Evolutionary conservation across 2,797 vertebrate species (phyloP).

Genomic region (Peromyscus melanophrys): DNA sequence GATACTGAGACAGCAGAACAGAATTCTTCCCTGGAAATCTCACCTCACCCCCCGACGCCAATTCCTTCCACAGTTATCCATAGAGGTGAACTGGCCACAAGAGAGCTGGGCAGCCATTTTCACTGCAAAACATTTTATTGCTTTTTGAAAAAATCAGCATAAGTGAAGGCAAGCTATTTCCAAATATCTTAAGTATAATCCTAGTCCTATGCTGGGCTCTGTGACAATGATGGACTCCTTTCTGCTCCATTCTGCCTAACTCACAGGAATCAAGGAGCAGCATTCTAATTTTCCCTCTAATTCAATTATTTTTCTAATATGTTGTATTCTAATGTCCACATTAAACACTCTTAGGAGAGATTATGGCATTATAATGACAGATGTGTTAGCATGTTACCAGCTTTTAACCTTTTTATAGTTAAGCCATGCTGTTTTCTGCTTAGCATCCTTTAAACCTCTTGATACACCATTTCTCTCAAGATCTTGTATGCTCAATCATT

Average conservation of each 20-base stretch:
- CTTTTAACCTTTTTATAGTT: background rate
- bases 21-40: background rate
- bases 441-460: background rate
- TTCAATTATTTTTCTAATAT: background rate
- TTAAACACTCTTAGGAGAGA: background rate
- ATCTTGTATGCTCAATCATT: background rate
- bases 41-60: background rate
- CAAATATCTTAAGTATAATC: background rate
- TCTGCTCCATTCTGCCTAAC: background rate
- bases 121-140: background rate
- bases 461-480: background rate
- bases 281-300: background rate
- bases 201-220: background rate
- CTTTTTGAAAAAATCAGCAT: background rate
- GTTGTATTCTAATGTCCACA: background rate
- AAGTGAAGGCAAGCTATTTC: background rate
- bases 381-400: background rate
- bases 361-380: background rate
- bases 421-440: background rate
- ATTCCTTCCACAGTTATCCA: slow-evolving; percentile 7
- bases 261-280: background rate
- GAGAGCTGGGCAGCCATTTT: background rate
- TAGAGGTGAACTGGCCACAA: background rate
- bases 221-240: background rate
- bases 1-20: background rate